A percentile compares a stretch with the other conserved stretches of the same genome.
phyloP scores from a whole-genome alignment of 2,888 invertebrate genomes.

The Catocala fraxini region DNA sequence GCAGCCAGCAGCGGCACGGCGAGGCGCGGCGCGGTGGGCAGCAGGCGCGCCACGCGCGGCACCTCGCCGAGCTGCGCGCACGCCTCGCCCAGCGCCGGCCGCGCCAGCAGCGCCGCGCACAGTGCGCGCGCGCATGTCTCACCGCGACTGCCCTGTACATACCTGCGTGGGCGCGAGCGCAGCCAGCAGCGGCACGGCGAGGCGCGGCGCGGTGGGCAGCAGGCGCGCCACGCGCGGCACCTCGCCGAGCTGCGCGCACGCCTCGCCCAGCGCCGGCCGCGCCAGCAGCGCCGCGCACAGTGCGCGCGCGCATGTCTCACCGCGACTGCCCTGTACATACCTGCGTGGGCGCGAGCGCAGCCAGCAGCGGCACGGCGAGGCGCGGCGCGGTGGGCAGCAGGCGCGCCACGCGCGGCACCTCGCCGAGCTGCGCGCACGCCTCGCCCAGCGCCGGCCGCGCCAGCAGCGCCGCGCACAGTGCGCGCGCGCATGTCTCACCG shows the following conservation, averaged over 20 bases:
- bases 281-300: conserved; percentile 94
- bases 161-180: conserved; percentile 93
- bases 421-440: conserved; percentile 95
- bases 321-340: conserved; percentile 89
- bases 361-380: conserved; percentile 94
- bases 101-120: conserved; percentile 93
- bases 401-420: conserved; percentile 93
- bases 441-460: conserved; percentile 96
- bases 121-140: conserved; percentile 95
- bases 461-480: conserved; percentile 93
- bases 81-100: conserved; percentile 95
- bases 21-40: conserved; percentile 92
- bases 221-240: conserved; percentile 93
- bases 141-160: conserved; percentile 90
- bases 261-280: conserved; percentile 95
- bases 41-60: conserved; percentile 92
- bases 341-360: conserved; percentile 94
- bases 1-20: conserved; percentile 96
- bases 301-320: conserved; percentile 94
- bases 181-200: conserved; percentile 95
- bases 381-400: conserved; percentile 92
- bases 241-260: conserved; percentile 95
- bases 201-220: conserved; percentile 92
- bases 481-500: conserved; percentile 94
- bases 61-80: conserved; percentile 96